Evolutionary conservation across 2,797 vertebrate genomes (phyloP).

Genomic region (Sandelia bainsii): DNA sequence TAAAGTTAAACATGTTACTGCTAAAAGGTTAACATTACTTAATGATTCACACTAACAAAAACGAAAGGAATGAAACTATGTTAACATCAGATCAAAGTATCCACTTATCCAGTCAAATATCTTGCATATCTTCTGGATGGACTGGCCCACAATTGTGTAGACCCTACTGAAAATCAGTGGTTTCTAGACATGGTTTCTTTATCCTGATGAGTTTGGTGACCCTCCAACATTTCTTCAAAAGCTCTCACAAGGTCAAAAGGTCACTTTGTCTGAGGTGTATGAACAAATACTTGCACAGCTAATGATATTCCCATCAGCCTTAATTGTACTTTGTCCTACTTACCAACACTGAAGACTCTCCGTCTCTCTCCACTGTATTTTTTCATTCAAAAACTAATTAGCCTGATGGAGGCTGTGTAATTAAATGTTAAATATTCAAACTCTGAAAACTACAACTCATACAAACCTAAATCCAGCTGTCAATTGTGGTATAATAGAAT

Average conservation of each 20-base stretch:
- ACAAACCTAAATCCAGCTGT: constrained; percentile 16
- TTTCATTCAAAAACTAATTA: constrained; percentile 31
- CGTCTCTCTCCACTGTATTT: neutral
- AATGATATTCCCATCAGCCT: no score
- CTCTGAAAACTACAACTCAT: constrained; percentile 31
- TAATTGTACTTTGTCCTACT: neutral
- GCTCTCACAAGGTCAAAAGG: no score
- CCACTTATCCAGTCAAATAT: neutral
- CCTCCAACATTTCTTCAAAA: no score
- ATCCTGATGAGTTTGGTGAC: no score
- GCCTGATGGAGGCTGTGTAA: constrained; percentile 28
- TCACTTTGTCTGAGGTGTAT: no score
- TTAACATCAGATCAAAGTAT: neutral
- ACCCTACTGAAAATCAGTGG: no score
- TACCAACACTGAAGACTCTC: neutral
- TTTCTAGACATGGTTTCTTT: no score
- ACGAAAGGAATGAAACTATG: neutral
- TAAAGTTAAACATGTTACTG: neutral
- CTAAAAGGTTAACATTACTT: no score
- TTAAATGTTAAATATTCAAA: constrained; percentile 35
- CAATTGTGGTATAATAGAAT: constrained; percentile 20
- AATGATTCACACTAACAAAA: no score
- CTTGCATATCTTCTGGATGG: no score
- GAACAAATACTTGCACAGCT: no score
- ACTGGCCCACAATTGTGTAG: no score